phyloP scores from a whole-genome alignment of 2,888 invertebrate species.

The Andrena dorsata region DNA sequence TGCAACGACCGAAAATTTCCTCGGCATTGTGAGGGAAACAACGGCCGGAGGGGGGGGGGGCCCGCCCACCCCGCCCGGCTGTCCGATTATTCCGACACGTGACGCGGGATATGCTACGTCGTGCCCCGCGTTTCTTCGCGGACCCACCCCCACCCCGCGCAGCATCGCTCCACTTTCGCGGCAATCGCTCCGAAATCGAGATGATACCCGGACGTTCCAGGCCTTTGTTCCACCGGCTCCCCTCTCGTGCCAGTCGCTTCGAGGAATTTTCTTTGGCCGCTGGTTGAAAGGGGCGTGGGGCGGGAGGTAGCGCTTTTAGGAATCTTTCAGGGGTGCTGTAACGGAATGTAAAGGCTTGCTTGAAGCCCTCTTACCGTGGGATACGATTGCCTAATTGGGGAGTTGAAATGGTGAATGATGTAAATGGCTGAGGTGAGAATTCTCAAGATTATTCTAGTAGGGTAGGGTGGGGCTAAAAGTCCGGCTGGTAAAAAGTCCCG shows the following conservation, averaged over 20 bases:
- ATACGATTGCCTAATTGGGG: no score
- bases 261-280: background rate
- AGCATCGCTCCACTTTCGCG: slow-evolving; percentile 22
- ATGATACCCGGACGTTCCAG: background rate
- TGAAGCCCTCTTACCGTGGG: no score
- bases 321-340: no score
- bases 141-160: background rate
- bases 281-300: background rate
- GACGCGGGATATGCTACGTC: slow-evolving; percentile 26
- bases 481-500: no score
- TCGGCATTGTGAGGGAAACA: slow-evolving; percentile 41
- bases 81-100: slow-evolving; percentile 51
- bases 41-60: no score
- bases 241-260: slow-evolving; percentile 3
- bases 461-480: no score
- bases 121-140: slow-evolving; percentile 11
- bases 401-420: no score
- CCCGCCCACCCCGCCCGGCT: slow-evolving; percentile 6
- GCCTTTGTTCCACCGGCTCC: background rate
- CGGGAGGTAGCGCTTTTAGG: no score
- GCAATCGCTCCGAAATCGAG: slow-evolving; percentile 38
- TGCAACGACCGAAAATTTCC: slow-evolving; percentile 70
- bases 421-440: no score
- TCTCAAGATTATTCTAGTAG: no score
- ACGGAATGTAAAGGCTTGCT: no score